Evolutionary conservation across 1,140 invertebrate genomes (phyloP), one percentile per base, ranked within the genome.

Genomic region (Ceratina calcarata): DNA sequence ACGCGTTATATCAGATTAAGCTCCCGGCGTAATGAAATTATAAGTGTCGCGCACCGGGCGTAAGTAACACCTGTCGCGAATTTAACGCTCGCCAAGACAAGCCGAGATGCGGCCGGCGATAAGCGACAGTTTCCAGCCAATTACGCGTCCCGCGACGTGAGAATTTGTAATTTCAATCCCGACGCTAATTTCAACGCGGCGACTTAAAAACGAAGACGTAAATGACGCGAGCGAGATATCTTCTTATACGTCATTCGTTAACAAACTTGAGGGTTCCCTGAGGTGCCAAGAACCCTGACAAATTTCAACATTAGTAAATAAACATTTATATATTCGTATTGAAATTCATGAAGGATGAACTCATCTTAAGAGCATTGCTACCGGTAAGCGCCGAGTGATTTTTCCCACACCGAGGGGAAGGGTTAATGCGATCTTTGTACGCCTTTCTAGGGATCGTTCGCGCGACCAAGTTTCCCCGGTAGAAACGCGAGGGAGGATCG

Each of bases 401-500:
- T 45, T 45, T 45, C 10, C 10, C 37, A 45, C 10, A 45, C 8
- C 10, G 27, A 32, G 27, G 27, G 27, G 4, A 45, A 45, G 37
- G 10, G 37, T 45, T 45, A 45, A 45, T 6, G 37, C 37, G 37
- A 45, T 45, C 37, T 45, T 45, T 45, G 0, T 45, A 45, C 37
- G n/a, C n/a, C n/a, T n/a, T n/a, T n/a, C n/a, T n/a, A n/a, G n/a
- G 37, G 37, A 57, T 24, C n/a, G 27, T 1, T 12, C 15, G 12
- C 7, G 32, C 20, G 64, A 32, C 32, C 3, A 55, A 37, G 49
- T 70, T 78, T 45, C 10, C 3, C 10, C 49, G 18, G 12, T 12
- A 49, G 61, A 70, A 78, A 16, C 76, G 32, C 68, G 68, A 45
- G 16, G 68, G 58, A 49, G 51, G 62, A 67, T 79, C 61, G 78